Conservation (phyloP, 2,797 vertebrate species). For the Sylvia borin region DNA sequence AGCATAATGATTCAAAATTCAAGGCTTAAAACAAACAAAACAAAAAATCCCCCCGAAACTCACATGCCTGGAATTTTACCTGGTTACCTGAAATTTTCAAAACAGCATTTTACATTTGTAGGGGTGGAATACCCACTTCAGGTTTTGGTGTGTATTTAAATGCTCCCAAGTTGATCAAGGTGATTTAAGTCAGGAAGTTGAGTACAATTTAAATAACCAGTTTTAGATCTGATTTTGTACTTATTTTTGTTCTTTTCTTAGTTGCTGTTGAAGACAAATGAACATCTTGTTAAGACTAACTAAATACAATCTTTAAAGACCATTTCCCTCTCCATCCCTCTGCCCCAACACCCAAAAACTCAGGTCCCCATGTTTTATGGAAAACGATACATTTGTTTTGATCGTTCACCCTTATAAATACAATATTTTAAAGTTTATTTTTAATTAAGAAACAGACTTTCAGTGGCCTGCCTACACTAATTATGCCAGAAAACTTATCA, state of each 20-base stretch:
- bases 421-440: not conserved
- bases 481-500: not conserved
- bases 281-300: not conserved
- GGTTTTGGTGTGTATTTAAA: not conserved
- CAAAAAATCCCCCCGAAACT: not conserved
- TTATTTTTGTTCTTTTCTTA: not conserved
- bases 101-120: not conserved
- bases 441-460: not conserved
- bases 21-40: not conserved
- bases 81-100: not conserved
- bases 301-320: not conserved
- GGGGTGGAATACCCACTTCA: not conserved
- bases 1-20: not conserved
- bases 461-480: not conserved
- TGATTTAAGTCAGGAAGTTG: not conserved
- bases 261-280: not conserved
- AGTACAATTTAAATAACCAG: not conserved
- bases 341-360: not conserved
- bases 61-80: not conserved
- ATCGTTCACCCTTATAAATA: not conserved
- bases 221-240: not conserved
- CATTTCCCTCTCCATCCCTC: not conserved
- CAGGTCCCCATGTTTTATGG: not conserved
- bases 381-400: not conserved
- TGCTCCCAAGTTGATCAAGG: not conserved